phyloP scores from a whole-genome alignment of 1,140 invertebrate species.

The Trichonephila clavata region DNA sequence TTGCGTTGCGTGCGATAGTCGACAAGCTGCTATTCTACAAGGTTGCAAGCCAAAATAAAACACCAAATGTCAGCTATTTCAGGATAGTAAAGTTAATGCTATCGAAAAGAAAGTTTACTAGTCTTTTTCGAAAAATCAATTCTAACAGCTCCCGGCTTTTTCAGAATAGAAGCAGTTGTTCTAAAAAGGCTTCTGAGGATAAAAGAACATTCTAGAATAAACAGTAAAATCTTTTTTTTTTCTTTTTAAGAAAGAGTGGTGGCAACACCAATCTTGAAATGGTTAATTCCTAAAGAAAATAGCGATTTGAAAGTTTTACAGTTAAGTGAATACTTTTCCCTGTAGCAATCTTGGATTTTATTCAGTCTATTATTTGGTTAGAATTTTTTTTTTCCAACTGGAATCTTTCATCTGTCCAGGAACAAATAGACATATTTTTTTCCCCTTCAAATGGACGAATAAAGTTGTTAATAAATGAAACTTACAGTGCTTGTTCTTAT shows the following conservation, averaged over 20 bases:
- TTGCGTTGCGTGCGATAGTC: constrained; percentile 9
- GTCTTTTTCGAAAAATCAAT: constrained; percentile 8
- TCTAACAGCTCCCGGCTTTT: constrained; percentile 4
- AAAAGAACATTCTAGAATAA: constrained; percentile 9
- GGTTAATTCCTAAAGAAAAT: not conserved
- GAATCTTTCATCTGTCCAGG: not conserved
- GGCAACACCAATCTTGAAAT: constrained; percentile 4
- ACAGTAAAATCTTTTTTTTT: not conserved
- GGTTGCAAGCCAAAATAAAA: constrained; percentile 16
- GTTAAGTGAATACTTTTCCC: not conserved
- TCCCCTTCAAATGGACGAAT: no score
- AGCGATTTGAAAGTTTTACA: not conserved
- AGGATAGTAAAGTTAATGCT: constrained; percentile 3
- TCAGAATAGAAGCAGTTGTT: not conserved
- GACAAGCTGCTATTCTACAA: not conserved
- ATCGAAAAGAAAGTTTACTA: constrained; percentile 1
- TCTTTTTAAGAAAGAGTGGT: not conserved
- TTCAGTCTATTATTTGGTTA: not conserved
- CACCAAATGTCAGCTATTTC: constrained; percentile 34
- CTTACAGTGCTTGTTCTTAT: no score
- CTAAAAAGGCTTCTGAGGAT: not conserved
- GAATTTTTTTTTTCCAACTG: not conserved
- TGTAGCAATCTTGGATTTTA: not conserved
- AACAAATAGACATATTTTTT: no score
- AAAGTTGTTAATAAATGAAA: no score